Percentiles rank a stretch among this genome's conserved stretches.
These are phyloP conservation scores for Lepidocyrtinus sp. DNA, from an alignment of 2,888 invertebrate genomes.

Conservation along the genomic window DNA sequence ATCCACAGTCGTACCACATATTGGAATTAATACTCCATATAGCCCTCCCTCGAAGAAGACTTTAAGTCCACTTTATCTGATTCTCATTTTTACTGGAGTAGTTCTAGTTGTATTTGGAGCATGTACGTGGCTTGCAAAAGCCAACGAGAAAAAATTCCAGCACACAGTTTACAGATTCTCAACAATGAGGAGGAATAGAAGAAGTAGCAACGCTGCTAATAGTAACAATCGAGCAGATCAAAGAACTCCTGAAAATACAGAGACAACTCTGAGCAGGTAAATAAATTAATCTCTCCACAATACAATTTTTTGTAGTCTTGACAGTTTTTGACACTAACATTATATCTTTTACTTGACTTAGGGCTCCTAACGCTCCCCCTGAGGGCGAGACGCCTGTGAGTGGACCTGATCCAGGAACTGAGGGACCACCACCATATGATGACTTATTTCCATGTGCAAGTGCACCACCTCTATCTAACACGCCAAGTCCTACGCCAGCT, in stretches of 20 bases:
- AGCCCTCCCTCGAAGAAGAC: conserved; percentile 55
- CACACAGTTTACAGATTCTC: conserved; percentile 63
- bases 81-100: conserved; percentile 57
- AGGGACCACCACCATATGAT: conserved; percentile 58
- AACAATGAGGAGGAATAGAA: conserved; percentile 55
- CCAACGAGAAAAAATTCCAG: conserved; percentile 65
- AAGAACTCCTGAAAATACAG: conserved; percentile 22
- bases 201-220: conserved; percentile 17
- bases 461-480: conserved; percentile 45
- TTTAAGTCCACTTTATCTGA: conserved; percentile 57
- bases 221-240: background rate
- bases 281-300: background rate
- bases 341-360: background rate
- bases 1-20: conserved; percentile 53
- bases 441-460: conserved; percentile 56
- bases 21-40: conserved; percentile 63
- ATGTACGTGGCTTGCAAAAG: conserved; percentile 64
- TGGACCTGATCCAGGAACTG: conserved; percentile 34
- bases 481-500: conserved; percentile 50
- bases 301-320: background rate
- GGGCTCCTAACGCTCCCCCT: conserved; percentile 45
- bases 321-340: background rate
- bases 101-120: conserved; percentile 61
- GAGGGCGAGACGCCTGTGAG: conserved; percentile 21
- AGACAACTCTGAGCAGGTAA: conserved; percentile 50